These are phyloP conservation scores for Bungarus multicinctus DNA, from an alignment of 2,113 vertebrate genomes.

Conservation along the genomic window DNA sequence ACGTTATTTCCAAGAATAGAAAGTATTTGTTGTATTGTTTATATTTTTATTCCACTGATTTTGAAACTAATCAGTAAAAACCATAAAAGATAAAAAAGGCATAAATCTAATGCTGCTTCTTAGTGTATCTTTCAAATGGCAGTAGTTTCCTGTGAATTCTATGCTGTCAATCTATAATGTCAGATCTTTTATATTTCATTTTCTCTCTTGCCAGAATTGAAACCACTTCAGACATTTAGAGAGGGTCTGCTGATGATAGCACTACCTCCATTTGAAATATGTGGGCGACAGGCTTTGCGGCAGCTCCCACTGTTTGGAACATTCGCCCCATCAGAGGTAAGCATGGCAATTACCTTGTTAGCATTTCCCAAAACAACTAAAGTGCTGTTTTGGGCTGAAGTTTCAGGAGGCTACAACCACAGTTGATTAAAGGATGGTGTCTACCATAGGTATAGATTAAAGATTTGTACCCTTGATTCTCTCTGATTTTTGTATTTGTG, in stretches of 20 bases:
- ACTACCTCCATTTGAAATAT: neutral
- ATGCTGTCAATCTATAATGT: neutral
- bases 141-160: neutral
- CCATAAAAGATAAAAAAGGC: neutral
- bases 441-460: neutral
- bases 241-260: neutral
- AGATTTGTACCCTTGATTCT: neutral
- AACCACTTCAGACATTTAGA: neutral
- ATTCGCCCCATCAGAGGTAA: neutral
- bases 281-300: neutral
- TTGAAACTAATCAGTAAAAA: neutral
- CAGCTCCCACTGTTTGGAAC: neutral
- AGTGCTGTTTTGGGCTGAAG: neutral
- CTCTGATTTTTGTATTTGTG: neutral
- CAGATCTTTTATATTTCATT: neutral
- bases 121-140: neutral
- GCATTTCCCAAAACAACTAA: neutral
- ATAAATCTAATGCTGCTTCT: neutral
- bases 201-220: neutral
- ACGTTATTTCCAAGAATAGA: neutral
- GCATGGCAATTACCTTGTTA: neutral
- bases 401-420: neutral
- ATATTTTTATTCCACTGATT: neutral
- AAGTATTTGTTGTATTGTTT: neutral
- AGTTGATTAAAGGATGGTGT: neutral